Conservation (phyloP, 2,888 invertebrate genomes). For the Nymphalis c-album region DNA sequence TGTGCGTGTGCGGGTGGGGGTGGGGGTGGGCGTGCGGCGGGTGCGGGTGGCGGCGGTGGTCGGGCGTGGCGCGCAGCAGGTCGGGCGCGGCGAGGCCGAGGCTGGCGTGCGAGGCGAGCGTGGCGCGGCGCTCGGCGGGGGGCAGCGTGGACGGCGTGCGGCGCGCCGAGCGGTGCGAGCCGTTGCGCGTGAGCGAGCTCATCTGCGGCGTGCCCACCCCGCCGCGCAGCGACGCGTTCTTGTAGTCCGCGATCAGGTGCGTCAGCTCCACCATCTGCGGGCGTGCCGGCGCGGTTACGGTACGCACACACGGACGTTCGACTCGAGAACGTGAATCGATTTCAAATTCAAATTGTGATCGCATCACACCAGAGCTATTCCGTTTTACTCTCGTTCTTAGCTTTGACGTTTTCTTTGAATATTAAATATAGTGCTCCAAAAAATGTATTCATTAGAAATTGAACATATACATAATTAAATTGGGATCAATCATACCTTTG, state of each 20-base stretch:
- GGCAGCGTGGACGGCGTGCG: constrained; percentile 69
- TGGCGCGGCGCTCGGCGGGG: constrained; percentile 36
- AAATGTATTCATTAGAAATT: not conserved
- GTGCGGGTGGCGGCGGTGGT: constrained; percentile 1
- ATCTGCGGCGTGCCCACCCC: constrained; percentile 89
- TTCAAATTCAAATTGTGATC: too few species aligned
- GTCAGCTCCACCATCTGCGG: constrained; percentile 92
- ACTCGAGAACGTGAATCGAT: too few species aligned
- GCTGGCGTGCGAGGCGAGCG: constrained; percentile 72
- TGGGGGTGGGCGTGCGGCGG: not conserved
- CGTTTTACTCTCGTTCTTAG: too few species aligned
- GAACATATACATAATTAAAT: too few species aligned
- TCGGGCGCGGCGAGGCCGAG: constrained; percentile 4
- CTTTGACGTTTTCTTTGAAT: too few species aligned
- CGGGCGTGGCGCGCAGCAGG: constrained; percentile 11
- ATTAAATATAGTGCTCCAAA: not conserved
- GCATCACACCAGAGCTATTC: too few species aligned
- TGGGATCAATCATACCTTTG: constrained; percentile 83
- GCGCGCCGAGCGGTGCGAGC: constrained; percentile 84
- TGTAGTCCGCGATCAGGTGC: constrained; percentile 95
- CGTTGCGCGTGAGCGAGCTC: constrained; percentile 88
- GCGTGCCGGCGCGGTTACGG: too few species aligned
- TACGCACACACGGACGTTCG: too few species aligned
- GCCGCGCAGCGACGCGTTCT: constrained; percentile 91
- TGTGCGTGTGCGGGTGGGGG: constrained; percentile 1